These are phyloP conservation scores for Gymnogyps californianus DNA, from an alignment of 2,113 vertebrate genomes.

Conservation along the genomic window DNA sequence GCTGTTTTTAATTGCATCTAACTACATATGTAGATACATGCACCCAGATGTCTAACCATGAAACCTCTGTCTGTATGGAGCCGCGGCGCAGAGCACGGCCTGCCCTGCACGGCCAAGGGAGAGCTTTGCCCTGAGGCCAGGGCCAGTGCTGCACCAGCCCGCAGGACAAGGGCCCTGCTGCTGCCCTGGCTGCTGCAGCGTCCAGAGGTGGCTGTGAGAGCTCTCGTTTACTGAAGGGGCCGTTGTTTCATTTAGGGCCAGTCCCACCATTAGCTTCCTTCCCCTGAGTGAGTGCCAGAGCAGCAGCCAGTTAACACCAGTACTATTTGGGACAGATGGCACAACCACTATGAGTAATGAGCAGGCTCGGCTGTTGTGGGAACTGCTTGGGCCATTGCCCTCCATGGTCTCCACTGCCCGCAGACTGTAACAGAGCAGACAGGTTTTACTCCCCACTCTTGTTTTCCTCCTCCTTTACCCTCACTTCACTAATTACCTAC, in stretches of 20 bases:
- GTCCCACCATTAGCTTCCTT: neutral
- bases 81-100: rapidly evolving
- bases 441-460: neutral
- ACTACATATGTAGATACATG: no score
- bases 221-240: rapidly evolving
- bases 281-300: neutral
- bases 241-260: neutral
- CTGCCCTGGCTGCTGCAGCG: neutral
- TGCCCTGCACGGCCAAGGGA: neutral
- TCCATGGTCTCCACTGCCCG: neutral
- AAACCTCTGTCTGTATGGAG: rapidly evolving
- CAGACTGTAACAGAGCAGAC: neutral
- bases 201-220: neutral
- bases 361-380: neutral
- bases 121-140: neutral
- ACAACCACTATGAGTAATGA: neutral
- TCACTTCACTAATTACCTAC: neutral
- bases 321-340: neutral
- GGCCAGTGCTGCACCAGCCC: neutral
- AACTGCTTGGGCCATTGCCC: neutral
- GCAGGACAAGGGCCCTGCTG: neutral
- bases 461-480: neutral
- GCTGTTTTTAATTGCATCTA: neutral
- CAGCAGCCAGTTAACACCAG: neutral
- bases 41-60: neutral